phyloP scores from a whole-genome alignment of 64 coral and sea anemone species.

The Platygyra sinensis region DNA sequence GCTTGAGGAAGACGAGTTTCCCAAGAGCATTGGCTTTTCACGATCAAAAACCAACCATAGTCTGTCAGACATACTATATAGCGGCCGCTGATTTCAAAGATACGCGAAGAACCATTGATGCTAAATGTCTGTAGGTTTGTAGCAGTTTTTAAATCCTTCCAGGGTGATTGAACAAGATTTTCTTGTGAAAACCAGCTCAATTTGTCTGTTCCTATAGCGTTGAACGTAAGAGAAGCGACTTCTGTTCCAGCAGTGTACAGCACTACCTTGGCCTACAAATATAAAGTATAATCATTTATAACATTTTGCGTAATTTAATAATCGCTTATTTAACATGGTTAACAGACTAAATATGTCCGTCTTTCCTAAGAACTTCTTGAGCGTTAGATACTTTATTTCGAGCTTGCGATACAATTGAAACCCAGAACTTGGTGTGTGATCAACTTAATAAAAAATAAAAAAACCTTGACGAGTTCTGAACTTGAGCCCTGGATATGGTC shows the following conservation, averaged over 20 bases:
- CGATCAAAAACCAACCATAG: background rate
- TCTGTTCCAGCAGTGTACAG: conserved; percentile 13
- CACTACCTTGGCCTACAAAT: conserved; percentile 3
- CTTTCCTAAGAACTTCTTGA: no score
- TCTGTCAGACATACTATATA: background rate
- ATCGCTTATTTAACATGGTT: no score
- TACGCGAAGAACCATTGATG: background rate
- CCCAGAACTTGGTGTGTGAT: no score
- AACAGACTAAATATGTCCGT: no score
- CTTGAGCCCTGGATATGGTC: no score
- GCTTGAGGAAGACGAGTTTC: background rate
- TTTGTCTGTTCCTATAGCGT: background rate
- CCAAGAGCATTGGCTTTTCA: background rate
- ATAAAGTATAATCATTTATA: background rate
- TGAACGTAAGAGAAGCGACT: background rate
- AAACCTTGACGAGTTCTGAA: no score
- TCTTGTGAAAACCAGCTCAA: conserved; percentile 17
- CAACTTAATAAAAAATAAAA: no score
- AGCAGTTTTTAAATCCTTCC: conserved; percentile 17
- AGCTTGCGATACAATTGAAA: no score
- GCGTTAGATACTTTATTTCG: no score
- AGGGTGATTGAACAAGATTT: conserved; percentile 17
- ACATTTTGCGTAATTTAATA: no score
- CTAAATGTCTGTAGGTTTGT: background rate
- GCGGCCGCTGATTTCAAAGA: background rate